Percentiles rank a stretch among this genome's conserved stretches.
phyloP scores from a whole-genome alignment of 2,797 vertebrate genomes.

The Dryobates pubescens region DNA sequence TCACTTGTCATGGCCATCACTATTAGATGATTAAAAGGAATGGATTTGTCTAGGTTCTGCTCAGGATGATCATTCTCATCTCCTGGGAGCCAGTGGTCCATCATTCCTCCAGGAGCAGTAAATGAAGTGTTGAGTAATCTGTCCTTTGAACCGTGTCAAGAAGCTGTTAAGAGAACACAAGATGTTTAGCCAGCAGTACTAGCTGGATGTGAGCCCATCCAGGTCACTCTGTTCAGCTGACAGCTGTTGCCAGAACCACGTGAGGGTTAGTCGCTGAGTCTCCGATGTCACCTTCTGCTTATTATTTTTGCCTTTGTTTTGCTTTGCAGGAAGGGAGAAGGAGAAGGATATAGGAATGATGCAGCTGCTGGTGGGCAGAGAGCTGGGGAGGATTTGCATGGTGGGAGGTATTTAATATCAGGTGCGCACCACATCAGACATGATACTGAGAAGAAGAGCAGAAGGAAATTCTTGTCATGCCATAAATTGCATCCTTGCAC shows the following conservation, averaged over 20 bases:
- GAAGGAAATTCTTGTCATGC: not conserved
- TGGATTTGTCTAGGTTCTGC: not conserved
- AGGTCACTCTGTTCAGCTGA: slow-evolving; percentile 13
- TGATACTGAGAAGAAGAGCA: not conserved
- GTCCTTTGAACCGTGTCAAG: slow-evolving; percentile 24
- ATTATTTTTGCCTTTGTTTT: not conserved
- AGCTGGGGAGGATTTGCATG: not conserved
- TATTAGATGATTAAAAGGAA: not conserved
- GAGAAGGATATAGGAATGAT: not conserved
- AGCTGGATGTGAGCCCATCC: slow-evolving; percentile 22
- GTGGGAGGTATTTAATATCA: not conserved
- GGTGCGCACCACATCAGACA: not conserved
- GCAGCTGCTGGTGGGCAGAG: not conserved
- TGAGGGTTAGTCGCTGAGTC: not conserved
- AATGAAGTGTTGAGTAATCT: slow-evolving; percentile 5
- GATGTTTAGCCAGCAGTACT: slow-evolving; percentile 43
- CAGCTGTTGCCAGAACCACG: slow-evolving; percentile 28
- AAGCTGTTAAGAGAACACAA: slow-evolving; percentile 32
- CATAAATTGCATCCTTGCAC: not conserved
- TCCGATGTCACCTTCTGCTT: not conserved
- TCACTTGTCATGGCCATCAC: not conserved
- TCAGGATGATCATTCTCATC: not conserved
- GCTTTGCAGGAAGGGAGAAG: not conserved
- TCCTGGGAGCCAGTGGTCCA: not conserved
- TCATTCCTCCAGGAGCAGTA: not conserved